A percentile compares a stretch with the other conserved stretches of the same genome.
These are phyloP conservation scores for Trachurus trachurus DNA, from an alignment of 2,797 vertebrate genomes.

Conservation along the genomic window DNA sequence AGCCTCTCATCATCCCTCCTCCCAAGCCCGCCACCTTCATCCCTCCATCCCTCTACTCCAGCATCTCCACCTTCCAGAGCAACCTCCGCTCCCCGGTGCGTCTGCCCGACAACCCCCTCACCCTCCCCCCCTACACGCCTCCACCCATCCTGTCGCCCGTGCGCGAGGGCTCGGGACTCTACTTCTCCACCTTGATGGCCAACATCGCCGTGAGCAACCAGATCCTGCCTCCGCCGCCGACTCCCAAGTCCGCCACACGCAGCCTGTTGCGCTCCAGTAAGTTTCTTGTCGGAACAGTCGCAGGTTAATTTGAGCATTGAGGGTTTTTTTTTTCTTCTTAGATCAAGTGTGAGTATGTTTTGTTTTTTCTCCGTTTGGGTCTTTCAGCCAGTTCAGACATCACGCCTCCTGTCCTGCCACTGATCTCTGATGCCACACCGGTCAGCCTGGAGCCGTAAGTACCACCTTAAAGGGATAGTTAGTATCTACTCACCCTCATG, in stretches of 20 bases:
- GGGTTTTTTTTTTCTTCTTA: not conserved
- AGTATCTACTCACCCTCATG: too few species aligned
- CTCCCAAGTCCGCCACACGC: slow-evolving; percentile 89
- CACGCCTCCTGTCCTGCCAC: slow-evolving; percentile 90
- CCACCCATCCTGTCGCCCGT: slow-evolving; percentile 93
- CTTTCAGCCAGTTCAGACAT: slow-evolving; percentile 90
- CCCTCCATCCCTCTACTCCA: slow-evolving; percentile 92
- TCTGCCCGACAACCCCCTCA: slow-evolving; percentile 77
- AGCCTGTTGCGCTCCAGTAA: slow-evolving; percentile 91
- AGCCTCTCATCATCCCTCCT: slow-evolving; percentile 97
- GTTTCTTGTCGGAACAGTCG: slow-evolving; percentile 50
- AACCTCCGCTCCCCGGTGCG: slow-evolving; percentile 96
- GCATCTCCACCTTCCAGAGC: slow-evolving; percentile 93
- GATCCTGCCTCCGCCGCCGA: slow-evolving; percentile 88
- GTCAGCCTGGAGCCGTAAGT: slow-evolving; percentile 96
- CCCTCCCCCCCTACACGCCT: slow-evolving; percentile 82
- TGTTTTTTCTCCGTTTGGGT: slow-evolving; percentile 8
- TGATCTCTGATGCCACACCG: slow-evolving; percentile 90
- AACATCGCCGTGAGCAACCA: slow-evolving; percentile 84
- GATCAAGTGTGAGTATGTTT: not conserved
- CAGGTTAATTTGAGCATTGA: not conserved
- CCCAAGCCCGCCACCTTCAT: slow-evolving; percentile 96
- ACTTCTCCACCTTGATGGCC: slow-evolving; percentile 91
- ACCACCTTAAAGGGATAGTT: not conserved
- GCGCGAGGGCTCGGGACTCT: slow-evolving; percentile 92